Evolutionary conservation across 2,797 vertebrate genomes (phyloP), one percentile per base, ranked within the genome.

Genomic region (Phaenicophaeus curvirostris): DNA sequence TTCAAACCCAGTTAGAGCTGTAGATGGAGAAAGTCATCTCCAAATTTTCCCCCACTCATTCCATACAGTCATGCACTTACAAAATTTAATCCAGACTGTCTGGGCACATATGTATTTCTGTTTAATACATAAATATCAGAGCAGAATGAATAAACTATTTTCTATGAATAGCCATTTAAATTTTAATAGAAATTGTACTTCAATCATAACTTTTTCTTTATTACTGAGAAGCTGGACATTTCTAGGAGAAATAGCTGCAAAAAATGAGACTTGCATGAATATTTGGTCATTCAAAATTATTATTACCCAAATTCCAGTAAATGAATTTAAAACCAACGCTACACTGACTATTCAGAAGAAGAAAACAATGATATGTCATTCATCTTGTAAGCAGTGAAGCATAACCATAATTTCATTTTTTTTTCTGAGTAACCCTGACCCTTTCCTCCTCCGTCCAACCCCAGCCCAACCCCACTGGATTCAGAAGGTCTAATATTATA

Each of bases 111-210:
- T 13, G 15, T n/a, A 77, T 89, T 87, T 79, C 78, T 74, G 18
- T 80, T 87, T 48, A 94, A 92, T 77, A 80, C 42, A 89, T 80
- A 94, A 80, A 77, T 94, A 91, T 67, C 75, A 57, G 50, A 87
- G 82, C 17, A 83, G 53, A 96, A 94, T 68, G 58, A 95, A 91
- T 95, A 89, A 85, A 93, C 53, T 37, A 61, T 91, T 83, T 92
- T 58, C 51, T n/a, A 96, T 8, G 30, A 85, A 80, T 35, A 89
- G 41, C 74, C 21, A 83, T 89, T 85, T 92, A 58, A 89, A 92
- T 85, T 93, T 91, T 90, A 94, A 95, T 69, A 90, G 72, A 94
- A 95, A 77, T 85, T 87, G 85, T 68, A 85, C 58, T 85, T 88
- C 46, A 31, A 13, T 66, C 17, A 14, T 53, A 68, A n/a, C 46